Conservation (phyloP, 2,797 vertebrate species). For the Poecilia gillii region DNA sequence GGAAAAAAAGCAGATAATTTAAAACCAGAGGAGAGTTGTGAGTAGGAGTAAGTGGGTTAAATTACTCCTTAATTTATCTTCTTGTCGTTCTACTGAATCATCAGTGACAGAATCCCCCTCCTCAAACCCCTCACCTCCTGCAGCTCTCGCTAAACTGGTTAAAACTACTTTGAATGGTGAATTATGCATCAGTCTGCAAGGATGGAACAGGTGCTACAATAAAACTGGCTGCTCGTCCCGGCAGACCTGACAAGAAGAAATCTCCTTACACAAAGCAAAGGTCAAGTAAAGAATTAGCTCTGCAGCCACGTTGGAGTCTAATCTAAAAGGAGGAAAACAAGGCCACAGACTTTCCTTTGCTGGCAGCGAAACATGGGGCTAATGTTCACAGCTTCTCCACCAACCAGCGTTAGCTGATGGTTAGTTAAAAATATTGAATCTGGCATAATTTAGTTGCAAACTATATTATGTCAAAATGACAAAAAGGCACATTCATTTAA, state of each 20-base stretch:
- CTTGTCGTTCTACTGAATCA: conserved; percentile 34
- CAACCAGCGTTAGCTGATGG: neutral
- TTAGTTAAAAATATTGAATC: neutral
- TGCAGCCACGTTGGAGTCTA: conserved; percentile 25
- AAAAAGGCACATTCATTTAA: neutral
- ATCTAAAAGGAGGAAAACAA: conserved; percentile 32
- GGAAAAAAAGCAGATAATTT: conserved; percentile 49
- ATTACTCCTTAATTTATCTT: conserved; percentile 34
- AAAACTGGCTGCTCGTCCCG: conserved; percentile 29
- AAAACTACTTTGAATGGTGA: conserved; percentile 51
- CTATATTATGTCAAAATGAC: neutral
- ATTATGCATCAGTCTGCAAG: conserved; percentile 55
- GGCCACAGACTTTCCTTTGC: conserved; percentile 55
- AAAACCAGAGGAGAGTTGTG: conserved; percentile 32
- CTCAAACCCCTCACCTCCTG: conserved; percentile 25
- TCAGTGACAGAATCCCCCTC: conserved; percentile 17
- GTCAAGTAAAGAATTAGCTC: conserved; percentile 28
- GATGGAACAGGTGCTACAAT: conserved; percentile 52
- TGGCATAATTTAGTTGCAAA: neutral
- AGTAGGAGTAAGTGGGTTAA: conserved; percentile 39
- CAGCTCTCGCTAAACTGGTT: conserved; percentile 29
- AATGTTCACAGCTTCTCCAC: neutral
- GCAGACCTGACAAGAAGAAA: conserved; percentile 40
- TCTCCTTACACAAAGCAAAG: conserved; percentile 34
- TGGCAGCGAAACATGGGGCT: conserved; percentile 9